Conservation (phyloP, 2,888 invertebrate genomes). For the Caenorhabditis sp. region DNA sequence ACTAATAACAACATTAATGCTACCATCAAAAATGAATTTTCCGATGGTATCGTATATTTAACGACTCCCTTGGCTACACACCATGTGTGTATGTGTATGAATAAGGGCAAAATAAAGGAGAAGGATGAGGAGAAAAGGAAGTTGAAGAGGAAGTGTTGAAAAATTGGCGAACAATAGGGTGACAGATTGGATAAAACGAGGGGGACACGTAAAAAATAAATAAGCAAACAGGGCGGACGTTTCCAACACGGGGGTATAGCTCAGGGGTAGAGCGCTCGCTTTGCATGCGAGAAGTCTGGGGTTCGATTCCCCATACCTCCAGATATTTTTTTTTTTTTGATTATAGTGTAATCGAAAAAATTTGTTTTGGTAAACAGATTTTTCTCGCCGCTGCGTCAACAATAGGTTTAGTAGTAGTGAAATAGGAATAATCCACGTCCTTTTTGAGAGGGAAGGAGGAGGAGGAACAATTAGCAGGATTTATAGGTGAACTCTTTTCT, state of each 20-base stretch:
- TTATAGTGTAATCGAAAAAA: not conserved
- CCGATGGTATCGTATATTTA: not conserved
- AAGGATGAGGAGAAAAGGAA: slow-evolving; percentile 10
- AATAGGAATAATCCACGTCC: not conserved
- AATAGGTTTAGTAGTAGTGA: not conserved
- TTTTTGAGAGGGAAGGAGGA: not conserved
- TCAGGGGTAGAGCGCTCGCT: too few relatives aligned
- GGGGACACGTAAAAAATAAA: not conserved
- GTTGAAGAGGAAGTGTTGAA: slow-evolving; percentile 24
- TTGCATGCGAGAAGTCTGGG: slow-evolving; percentile 67
- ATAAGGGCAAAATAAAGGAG: not conserved
- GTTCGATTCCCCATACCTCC: slow-evolving; percentile 66
- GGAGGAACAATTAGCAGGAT: not conserved
- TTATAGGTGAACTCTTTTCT: not conserved
- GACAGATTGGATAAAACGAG: slow-evolving; percentile 34
- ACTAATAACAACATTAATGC: not conserved
- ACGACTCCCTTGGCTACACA: not conserved
- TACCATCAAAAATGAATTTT: not conserved
- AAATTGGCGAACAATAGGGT: slow-evolving; percentile 40
- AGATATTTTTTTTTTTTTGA: slow-evolving; percentile 14
- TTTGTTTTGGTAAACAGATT: not conserved
- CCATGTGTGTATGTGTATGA: not conserved
- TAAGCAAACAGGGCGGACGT: not conserved
- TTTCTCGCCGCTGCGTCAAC: not conserved
- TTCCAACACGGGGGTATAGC: not conserved